Evolutionary conservation across 92 coral and sea anemone species (phyloP).

Genomic region (Heteractis magnifica): DNA sequence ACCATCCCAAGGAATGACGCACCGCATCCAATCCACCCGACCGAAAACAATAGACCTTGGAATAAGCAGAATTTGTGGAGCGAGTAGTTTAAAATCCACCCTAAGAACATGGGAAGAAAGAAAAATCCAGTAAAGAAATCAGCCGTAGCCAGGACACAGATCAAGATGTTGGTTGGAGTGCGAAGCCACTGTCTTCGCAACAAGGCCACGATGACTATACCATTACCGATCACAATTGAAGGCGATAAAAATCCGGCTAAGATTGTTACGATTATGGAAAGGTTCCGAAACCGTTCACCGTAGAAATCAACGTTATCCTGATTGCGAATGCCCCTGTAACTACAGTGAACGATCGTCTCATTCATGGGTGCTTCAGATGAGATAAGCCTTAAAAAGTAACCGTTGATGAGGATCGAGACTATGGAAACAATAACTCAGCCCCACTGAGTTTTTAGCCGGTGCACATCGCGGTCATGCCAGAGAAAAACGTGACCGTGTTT

Average conservation of each 20-base stretch:
- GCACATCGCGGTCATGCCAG: too few relatives aligned
- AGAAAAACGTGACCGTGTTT: too few relatives aligned
- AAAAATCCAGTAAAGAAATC: conserved; percentile 52
- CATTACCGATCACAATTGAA: conserved; percentile 11
- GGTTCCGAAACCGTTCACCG: neutral
- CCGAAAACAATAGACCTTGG: conserved; percentile 6
- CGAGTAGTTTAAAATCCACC: conserved; percentile 11
- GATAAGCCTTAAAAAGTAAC: too few relatives aligned
- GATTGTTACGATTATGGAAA: neutral
- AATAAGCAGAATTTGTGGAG: conserved; percentile 11
- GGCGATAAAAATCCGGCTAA: conserved; percentile 15
- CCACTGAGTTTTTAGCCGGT: too few relatives aligned
- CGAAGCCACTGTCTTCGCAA: conserved; percentile 34
- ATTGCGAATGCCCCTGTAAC: neutral
- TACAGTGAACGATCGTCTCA: neutral
- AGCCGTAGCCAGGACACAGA: conserved; percentile 50
- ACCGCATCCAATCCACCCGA: conserved; percentile 20
- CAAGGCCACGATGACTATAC: conserved; percentile 30
- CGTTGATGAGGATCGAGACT: too few relatives aligned
- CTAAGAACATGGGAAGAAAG: conserved; percentile 38
- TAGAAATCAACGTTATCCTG: conserved; percentile 22
- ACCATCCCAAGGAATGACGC: conserved; percentile 29
- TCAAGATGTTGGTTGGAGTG: conserved; percentile 45
- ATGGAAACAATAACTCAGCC: too few relatives aligned
- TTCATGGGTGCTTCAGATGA: neutral